Evolutionary conservation across 2,797 vertebrate species (phyloP).

Genomic region (Chaetodon trifasciatus): DNA sequence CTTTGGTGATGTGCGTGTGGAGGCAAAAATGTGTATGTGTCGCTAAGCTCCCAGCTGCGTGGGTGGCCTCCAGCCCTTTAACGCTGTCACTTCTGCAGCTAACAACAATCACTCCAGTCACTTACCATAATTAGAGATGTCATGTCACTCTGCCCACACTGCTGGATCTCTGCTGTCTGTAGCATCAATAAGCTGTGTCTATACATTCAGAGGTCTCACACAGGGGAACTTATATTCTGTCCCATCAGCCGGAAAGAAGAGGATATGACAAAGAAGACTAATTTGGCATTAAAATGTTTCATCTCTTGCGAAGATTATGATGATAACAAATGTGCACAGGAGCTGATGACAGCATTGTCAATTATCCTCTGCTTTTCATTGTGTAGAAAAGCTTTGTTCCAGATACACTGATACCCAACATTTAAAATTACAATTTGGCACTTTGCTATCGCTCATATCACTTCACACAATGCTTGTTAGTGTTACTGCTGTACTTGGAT

Average conservation of each 20-base stretch:
- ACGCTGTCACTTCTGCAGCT: conserved; percentile 51
- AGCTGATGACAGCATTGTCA: conserved; percentile 7
- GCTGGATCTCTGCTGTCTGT: conserved; percentile 35
- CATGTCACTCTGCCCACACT: conserved; percentile 54
- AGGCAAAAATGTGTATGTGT: conserved; percentile 61
- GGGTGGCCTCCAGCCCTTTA: conserved; percentile 59
- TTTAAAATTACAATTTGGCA: neutral
- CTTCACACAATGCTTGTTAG: neutral
- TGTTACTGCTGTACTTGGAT: neutral
- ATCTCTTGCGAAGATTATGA: conserved; percentile 17
- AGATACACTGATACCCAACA: neutral
- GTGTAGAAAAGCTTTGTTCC: conserved; percentile 9
- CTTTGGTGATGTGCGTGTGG: conserved; percentile 46
- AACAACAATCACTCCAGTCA: conserved; percentile 61
- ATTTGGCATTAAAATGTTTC: conserved; percentile 35
- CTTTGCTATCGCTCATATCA: neutral
- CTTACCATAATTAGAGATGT: conserved; percentile 69
- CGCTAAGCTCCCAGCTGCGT: conserved; percentile 59
- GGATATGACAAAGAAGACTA: conserved; percentile 19
- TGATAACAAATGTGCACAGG: conserved; percentile 1
- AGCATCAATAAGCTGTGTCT: conserved; percentile 37
- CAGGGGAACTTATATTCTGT: conserved; percentile 17
- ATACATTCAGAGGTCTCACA: conserved; percentile 38
- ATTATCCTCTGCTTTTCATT: conserved; percentile 10
- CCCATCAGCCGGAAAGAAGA: conserved; percentile 42